Percentiles rank a stretch among this genome's conserved stretches.
Evolutionary conservation across 2,113 vertebrate genomes (phyloP).

Genomic region (Apaloderma vittatum): DNA sequence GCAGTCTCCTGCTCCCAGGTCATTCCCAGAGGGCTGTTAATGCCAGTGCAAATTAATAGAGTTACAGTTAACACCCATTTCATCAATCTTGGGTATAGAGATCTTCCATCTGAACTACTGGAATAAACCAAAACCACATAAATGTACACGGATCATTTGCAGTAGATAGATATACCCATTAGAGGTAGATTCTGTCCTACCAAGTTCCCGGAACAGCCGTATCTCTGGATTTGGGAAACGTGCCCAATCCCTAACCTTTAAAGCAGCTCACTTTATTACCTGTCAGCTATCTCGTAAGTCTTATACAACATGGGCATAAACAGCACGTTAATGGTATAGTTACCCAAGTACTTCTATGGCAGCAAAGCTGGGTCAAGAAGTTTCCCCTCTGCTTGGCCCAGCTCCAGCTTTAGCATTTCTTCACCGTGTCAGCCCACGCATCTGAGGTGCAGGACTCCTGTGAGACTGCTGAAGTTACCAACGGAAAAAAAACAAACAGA

Average conservation of each 20-base stretch:
- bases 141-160: background rate
- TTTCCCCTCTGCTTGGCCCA: background rate
- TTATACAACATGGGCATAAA: background rate
- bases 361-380: background rate
- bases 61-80: background rate
- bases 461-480: background rate
- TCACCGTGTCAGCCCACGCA: rapidly evolving
- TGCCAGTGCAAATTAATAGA: background rate
- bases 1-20: background rate
- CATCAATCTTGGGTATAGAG: background rate
- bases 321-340: background rate
- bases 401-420: background rate
- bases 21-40: background rate
- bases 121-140: background rate
- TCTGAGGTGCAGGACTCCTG: background rate
- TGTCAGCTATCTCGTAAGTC: background rate
- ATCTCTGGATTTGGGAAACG: background rate
- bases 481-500: background rate
- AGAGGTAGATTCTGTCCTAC: background rate
- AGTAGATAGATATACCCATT: background rate
- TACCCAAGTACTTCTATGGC: background rate
- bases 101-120: background rate
- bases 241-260: background rate
- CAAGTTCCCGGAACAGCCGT: background rate
- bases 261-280: background rate